phyloP scores from a whole-genome alignment of 1,140 invertebrate species.

The Solenopsis fugax region DNA sequence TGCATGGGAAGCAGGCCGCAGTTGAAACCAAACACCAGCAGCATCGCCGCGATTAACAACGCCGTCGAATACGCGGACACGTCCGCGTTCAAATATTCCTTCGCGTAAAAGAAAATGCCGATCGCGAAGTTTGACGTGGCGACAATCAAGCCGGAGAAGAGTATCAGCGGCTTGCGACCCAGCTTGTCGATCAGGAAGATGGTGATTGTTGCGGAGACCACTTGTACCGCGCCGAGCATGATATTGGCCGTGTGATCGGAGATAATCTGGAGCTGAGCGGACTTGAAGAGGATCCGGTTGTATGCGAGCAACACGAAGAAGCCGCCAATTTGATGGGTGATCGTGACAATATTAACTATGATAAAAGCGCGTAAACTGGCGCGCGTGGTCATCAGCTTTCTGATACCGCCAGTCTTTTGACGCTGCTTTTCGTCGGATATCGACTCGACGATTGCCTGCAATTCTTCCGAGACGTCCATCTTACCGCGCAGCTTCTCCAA shows the following conservation, averaged over 20 bases:
- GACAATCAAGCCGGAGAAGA: conserved; percentile 76
- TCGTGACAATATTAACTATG: conserved; percentile 89
- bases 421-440: conserved; percentile 84
- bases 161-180: conserved; percentile 86
- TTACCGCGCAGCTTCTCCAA: conserved; percentile 73
- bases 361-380: conserved; percentile 89
- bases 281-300: conserved; percentile 90
- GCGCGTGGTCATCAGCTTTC: conserved; percentile 87
- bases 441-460: conserved; percentile 81
- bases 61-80: conserved; percentile 85
- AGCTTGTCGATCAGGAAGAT: conserved; percentile 83
- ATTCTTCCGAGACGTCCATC: conserved; percentile 79
- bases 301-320: conserved; percentile 91
- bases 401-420: conserved; percentile 75
- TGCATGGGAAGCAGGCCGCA: conserved; percentile 90
- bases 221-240: conserved; percentile 86
- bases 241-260: conserved; percentile 84
- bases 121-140: conserved; percentile 85
- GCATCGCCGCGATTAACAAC: conserved; percentile 88
- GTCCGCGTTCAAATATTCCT: conserved; percentile 78
- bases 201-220: conserved; percentile 78
- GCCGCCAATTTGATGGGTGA: conserved; percentile 91
- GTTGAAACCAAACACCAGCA: conserved; percentile 90
- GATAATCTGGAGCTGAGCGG: conserved; percentile 86
- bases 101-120: conserved; percentile 88